A percentile compares a stretch with the other conserved stretches of the same genome.
phyloP scores from a whole-genome alignment of 2,113 vertebrate species.

The Girardinichthys multiradiatus region DNA sequence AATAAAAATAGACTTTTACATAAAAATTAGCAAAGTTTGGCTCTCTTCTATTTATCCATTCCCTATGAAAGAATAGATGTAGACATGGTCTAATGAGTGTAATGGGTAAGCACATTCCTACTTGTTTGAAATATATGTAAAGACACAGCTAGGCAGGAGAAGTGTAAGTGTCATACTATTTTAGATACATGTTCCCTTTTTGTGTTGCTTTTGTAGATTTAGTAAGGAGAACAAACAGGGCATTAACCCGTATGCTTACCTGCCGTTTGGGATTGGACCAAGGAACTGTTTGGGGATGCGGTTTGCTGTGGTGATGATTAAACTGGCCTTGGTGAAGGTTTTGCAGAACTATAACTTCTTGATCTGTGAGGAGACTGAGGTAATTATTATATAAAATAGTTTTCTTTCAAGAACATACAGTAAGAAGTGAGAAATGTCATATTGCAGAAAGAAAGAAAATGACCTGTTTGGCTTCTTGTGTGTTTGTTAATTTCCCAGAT shows the following conservation, averaged over 20 bases:
- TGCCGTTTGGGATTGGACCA: constrained; percentile 83
- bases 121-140: neutral
- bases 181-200: neutral
- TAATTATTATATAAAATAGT: constrained; percentile 25
- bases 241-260: constrained; percentile 75
- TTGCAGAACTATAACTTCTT: constrained; percentile 81
- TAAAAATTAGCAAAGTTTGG: too few species aligned
- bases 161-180: neutral
- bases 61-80: neutral
- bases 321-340: constrained; percentile 74
- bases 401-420: neutral
- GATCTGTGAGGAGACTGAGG: constrained; percentile 82
- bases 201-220: constrained; percentile 71
- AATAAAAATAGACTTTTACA: too few species aligned
- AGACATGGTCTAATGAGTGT: neutral
- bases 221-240: constrained; percentile 74
- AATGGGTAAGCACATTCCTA: neutral
- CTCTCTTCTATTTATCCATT: neutral
- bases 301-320: constrained; percentile 79
- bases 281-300: constrained; percentile 85
- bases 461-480: neutral
- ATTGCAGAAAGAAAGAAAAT: neutral
- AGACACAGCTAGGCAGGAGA: neutral
- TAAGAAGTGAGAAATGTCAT: neutral
- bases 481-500: constrained; percentile 61